Base-by-base conservation (phyloP, 2,888 invertebrate genomes). In the Trilocha varians region DNA sequence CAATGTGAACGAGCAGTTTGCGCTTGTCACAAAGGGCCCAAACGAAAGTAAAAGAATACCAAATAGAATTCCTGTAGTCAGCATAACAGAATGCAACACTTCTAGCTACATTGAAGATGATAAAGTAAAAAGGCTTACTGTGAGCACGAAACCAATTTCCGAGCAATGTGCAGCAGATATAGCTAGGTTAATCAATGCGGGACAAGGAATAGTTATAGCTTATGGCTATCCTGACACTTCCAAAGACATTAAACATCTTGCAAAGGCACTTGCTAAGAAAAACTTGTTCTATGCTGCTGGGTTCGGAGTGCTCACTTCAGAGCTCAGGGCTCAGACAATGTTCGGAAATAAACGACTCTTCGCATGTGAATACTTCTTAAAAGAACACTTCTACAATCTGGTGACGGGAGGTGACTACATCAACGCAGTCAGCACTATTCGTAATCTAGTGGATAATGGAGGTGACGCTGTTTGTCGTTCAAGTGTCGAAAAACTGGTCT, bases 31-130 rank as follows among this genome's bases (percentile, higher is more conserved):
- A 39, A 58, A 64, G 18, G 72, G 71, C 0, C 43, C 54, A 0
- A 69, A 72, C 18, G 43, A 34, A 1, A 49, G 47, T 40, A 56
- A 41, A 16, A 71, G 68, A 43, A 71, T 72, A 34, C 72, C 71
- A n/a, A n/a, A n/a, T n/a, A n/a, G n/a, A n/a, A n/a, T n/a, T n/a
- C n/a, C n/a, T n/a, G n/a, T n/a, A n/a, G 71, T 40, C 55, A 63
- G 38, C 69, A 70, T 3, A 60, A 59, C 32, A 46, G 48, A 32
- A 71, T 71, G n/a, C n/a, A n/a, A n/a, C n/a, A n/a, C n/a, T n/a
- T n/a, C n/a, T n/a, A n/a, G n/a, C n/a, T n/a, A n/a, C 18, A 65
- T 72, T 18, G 62, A 55, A 42, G 52, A 59, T 13, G 49, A 65
- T 38, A 61, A 63, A 0, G 69, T 71, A 1, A 44, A 39, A 18